Evolutionary conservation across 2,888 invertebrate genomes (phyloP), one percentile per base, ranked within the genome.

Genomic region (Cerceris ruficornis): DNA sequence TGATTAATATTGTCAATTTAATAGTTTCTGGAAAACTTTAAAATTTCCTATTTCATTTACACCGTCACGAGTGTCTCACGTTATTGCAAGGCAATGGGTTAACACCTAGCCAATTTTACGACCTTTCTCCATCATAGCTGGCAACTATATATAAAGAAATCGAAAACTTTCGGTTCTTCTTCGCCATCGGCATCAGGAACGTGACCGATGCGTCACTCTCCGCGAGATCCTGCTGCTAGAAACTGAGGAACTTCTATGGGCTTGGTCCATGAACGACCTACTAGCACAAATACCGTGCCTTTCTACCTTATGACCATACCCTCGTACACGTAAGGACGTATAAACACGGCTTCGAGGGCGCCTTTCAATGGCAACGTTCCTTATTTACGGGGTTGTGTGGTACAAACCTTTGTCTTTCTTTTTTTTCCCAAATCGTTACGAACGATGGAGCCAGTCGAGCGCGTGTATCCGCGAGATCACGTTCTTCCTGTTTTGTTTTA

Each of bases 221-320:
- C 50, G 54, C 58, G 65, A 75, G 75, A 82, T 82, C 70, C 68
- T 69, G 69, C 60, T 55, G 75, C 59, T 82, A 82, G 74, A 72
- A 68, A 78, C 60, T 61, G 57, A 62, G 59, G 78, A 75, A 80
- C 81, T 75, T 85, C 80, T 81, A 85, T 87, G 89, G 89, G 88
- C 89, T 90, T 89, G 89, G 89, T 90, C 89, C 89, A 89, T 80
- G 82, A 82, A 79, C 87, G 90, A 88, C 90, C 91, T 88, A 91
- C 90, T 91, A 86, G 87, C 90, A 91, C 86, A 85, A 88, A 91
- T 90, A 88, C 90, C 90, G 70, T 62, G 64, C 84, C 87, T 88
- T 86, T 87, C 87, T 87, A 88, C 83, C 81, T 84, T 78, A 79
- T 80, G 78, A 54, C 49, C 70, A 59, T 74, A 72, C 78, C 64